Evolutionary conservation across 1,140 invertebrate species (phyloP).

Genomic region (Manduca sexta): DNA sequence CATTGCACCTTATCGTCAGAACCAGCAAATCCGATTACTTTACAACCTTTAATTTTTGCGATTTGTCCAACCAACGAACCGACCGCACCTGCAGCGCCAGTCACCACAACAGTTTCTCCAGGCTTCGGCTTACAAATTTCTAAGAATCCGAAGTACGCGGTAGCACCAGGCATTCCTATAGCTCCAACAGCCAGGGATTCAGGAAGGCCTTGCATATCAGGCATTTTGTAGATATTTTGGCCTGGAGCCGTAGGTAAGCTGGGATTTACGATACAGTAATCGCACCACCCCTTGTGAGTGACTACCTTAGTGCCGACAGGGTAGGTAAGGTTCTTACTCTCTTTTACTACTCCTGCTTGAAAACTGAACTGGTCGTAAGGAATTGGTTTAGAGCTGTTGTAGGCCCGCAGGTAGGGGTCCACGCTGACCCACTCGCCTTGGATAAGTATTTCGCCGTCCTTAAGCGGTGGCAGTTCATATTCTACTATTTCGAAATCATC

Average conservation of each 20-base stretch:
- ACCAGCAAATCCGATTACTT: conserved; percentile 84
- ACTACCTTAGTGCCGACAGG: conserved; percentile 74
- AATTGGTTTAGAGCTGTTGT: conserved; percentile 11
- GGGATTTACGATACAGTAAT: conserved; percentile 52
- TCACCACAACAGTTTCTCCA: conserved; percentile 81
- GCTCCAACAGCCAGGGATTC: conserved; percentile 38
- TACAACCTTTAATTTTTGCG: conserved; percentile 80
- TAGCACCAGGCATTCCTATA: conserved; percentile 68
- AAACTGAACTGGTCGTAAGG: conserved; percentile 50
- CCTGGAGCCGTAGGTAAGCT: neutral
- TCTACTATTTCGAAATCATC: conserved; percentile 57
- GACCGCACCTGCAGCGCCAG: conserved; percentile 79
- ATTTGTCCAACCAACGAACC: conserved; percentile 84
- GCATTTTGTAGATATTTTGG: conserved; percentile 31
- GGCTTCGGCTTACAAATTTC: conserved; percentile 80
- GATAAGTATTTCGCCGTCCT: conserved; percentile 54
- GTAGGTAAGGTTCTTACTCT: conserved; percentile 50
- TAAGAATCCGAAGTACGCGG: conserved; percentile 83
- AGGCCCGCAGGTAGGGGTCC: conserved; percentile 68
- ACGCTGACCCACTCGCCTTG: conserved; percentile 69
- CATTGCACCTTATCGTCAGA: conserved; percentile 80
- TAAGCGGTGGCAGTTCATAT: conserved; percentile 40
- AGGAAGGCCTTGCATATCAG: conserved; percentile 41
- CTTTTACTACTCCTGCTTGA: conserved; percentile 47
- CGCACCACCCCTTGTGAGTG: conserved; percentile 75